phyloP scores from a whole-genome alignment of 2,888 invertebrate species.

The Pyrrhosoma nymphula region DNA sequence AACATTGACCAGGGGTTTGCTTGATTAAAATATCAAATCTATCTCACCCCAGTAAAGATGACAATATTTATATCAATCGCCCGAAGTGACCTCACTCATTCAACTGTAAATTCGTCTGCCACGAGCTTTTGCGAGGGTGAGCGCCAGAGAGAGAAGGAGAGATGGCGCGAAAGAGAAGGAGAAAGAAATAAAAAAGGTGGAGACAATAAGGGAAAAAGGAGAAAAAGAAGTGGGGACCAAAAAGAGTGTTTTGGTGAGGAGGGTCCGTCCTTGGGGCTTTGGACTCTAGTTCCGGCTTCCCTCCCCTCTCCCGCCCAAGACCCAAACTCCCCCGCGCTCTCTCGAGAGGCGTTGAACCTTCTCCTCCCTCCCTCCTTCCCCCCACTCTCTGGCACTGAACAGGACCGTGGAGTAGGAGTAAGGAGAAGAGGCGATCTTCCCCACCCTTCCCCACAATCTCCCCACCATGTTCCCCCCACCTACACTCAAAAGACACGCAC shows the following conservation, averaged over 20 bases:
- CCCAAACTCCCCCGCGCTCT: neutral
- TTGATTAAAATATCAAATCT: too few relatives aligned
- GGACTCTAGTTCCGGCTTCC: constrained; percentile 65
- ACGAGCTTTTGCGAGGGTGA: neutral
- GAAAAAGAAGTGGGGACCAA: neutral
- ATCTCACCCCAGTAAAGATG: too few relatives aligned
- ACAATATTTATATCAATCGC: too few relatives aligned
- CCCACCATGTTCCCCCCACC: neutral
- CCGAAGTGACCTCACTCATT: too few relatives aligned
- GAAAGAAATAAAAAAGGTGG: neutral
- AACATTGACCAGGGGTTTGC: too few relatives aligned
- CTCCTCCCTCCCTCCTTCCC: neutral
- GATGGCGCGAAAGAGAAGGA: neutral
- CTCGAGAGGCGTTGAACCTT: neutral
- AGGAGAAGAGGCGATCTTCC: neutral
- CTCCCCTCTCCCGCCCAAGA: neutral
- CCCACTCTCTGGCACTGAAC: neutral
- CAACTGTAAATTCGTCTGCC: too few relatives aligned
- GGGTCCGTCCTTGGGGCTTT: constrained; percentile 54
- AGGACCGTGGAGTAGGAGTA: neutral
- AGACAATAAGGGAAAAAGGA: neutral
- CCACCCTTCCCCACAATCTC: neutral
- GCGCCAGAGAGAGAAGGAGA: neutral
- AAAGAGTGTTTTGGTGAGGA: constrained; percentile 42
- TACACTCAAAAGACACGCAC: neutral